These are phyloP conservation scores for Carterocephalus palaemon DNA, from an alignment of 2,888 invertebrate genomes.

Conservation along the genomic window DNA sequence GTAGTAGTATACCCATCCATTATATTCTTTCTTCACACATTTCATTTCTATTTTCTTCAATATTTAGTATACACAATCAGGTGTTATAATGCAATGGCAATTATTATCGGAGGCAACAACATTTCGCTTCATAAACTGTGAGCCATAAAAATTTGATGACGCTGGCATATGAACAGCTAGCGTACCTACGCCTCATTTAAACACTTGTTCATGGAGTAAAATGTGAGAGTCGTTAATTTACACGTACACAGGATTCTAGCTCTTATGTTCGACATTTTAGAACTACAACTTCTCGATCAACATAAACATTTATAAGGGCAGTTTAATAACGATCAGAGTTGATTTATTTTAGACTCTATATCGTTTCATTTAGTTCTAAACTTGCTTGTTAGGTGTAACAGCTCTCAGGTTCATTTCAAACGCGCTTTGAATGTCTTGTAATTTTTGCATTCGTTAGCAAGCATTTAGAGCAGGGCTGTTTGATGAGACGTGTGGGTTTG, in stretches of 20 bases:
- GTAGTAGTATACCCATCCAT: too few species aligned
- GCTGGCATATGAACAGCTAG: slow-evolving; percentile 20
- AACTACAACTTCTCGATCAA: slow-evolving; percentile 6
- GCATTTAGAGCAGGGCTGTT: slow-evolving; percentile 15
- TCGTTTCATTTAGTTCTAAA: background rate
- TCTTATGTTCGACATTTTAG: slow-evolving; percentile 2
- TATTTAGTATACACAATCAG: too few species aligned
- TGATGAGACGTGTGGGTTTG: slow-evolving; percentile 11
- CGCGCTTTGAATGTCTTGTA: slow-evolving; percentile 20
- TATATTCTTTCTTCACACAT: too few species aligned
- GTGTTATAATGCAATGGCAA: too few species aligned
- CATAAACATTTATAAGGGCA: slow-evolving; percentile 7
- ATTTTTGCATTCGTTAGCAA: slow-evolving; percentile 23
- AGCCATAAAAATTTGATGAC: slow-evolving; percentile 17
- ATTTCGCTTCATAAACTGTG: background rate
- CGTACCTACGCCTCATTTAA: slow-evolving; percentile 21
- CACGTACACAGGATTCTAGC: slow-evolving; percentile 5
- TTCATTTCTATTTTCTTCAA: too few species aligned
- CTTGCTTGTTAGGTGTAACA: slow-evolving; percentile 1
- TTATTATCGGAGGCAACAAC: slow-evolving; percentile 6
- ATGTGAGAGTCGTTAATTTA: slow-evolving; percentile 22
- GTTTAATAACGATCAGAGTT: slow-evolving; percentile 5
- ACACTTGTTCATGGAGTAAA: slow-evolving; percentile 23
- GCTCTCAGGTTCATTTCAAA: slow-evolving; percentile 15
- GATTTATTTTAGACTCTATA: slow-evolving; percentile 6